Conservation (phyloP, 2,797 vertebrate species). For the Gallinago solitaria region DNA sequence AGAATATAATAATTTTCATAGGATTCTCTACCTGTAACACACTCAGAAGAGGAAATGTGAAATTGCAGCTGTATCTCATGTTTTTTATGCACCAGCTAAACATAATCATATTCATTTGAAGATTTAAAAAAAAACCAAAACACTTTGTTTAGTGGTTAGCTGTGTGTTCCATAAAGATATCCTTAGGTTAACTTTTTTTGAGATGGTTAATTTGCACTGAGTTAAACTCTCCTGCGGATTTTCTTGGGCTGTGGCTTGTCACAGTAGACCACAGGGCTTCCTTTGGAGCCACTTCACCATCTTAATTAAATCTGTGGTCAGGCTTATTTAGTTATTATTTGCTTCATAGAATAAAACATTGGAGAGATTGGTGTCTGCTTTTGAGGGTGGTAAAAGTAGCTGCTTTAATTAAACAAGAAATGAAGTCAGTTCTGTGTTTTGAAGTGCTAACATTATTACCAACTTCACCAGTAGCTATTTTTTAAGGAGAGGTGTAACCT, state of each 20-base stretch:
- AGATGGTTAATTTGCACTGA: not conserved
- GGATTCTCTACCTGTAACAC: not conserved
- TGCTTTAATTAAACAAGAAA: constrained; percentile 22
- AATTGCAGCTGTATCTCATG: not conserved
- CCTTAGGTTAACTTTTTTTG: not conserved
- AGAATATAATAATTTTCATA: not conserved
- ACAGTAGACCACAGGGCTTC: constrained; percentile 38
- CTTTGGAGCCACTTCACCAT: not conserved
- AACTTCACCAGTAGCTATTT: not conserved
- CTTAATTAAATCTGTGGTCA: constrained; percentile 38
- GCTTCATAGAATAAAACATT: not conserved
- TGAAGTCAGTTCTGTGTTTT: not conserved
- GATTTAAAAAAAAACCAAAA: not conserved
- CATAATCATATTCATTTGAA: not conserved
- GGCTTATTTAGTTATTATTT: constrained; percentile 15
- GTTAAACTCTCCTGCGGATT: not conserved
- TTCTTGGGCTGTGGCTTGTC: constrained; percentile 39
- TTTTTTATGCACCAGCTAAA: not conserved
- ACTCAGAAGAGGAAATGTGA: not conserved
- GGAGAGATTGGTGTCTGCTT: not conserved
- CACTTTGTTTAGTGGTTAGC: not conserved
- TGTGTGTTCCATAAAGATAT: not conserved
- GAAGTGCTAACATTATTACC: not conserved
- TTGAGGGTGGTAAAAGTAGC: not conserved
- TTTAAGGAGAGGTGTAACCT: not conserved